phyloP scores from a whole-genome alignment of 2,113 vertebrate genomes.

The Callaeas wilsoni region DNA sequence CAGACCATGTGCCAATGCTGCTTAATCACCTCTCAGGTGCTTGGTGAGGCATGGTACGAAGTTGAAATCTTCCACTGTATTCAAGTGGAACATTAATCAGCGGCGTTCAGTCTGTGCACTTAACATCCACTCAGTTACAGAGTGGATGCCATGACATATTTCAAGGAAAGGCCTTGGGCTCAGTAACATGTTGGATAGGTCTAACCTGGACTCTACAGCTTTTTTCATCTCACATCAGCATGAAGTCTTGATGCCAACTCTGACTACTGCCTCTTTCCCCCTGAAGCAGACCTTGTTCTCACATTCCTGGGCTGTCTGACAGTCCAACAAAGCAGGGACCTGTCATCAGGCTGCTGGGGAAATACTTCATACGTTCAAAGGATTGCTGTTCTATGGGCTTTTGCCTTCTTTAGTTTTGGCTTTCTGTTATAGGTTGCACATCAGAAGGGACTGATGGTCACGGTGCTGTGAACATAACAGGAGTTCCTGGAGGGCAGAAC shows the following conservation, averaged over 20 bases:
- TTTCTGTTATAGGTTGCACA: neutral
- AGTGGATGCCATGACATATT: neutral
- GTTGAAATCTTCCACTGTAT: neutral
- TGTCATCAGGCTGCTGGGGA: neutral
- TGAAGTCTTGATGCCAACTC: neutral
- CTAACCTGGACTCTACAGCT: neutral
- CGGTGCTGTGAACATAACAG: neutral
- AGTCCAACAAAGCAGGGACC: fast-evolving
- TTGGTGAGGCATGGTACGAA: neutral
- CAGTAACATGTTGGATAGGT: fast-evolving
- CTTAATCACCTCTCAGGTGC: neutral
- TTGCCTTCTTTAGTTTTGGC: neutral
- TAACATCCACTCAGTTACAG: neutral
- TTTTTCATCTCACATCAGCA: neutral
- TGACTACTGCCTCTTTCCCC: neutral
- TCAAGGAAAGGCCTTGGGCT: neutral
- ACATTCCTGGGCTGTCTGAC: neutral
- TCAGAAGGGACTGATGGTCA: neutral
- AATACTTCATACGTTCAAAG: neutral
- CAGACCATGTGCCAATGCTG: neutral
- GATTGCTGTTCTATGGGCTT: neutral
- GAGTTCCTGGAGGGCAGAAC: neutral
- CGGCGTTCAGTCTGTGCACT: neutral
- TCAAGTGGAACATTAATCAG: neutral
- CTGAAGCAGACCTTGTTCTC: neutral